phyloP scores from a whole-genome alignment of 2,888 invertebrate genomes.

The Drosophila borborema region DNA sequence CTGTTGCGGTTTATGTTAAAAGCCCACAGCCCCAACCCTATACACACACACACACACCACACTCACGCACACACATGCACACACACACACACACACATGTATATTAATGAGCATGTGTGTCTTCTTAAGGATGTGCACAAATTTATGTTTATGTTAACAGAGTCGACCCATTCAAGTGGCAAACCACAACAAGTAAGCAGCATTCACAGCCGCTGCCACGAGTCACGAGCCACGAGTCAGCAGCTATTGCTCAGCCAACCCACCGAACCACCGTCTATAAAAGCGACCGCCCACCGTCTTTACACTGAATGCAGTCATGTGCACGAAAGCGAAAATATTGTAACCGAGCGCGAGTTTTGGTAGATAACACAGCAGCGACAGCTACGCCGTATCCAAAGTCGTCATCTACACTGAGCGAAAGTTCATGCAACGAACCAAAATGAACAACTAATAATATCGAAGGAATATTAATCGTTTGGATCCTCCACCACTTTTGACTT shows the following conservation, averaged over 20 bases:
- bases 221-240: background rate
- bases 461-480: background rate
- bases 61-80: background rate
- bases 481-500: background rate
- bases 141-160: slow-evolving; percentile 79
- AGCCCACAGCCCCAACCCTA: slow-evolving; percentile 24
- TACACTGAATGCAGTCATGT: slow-evolving; percentile 72
- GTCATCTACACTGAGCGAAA: slow-evolving; percentile 41
- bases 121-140: slow-evolving; percentile 55
- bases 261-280: slow-evolving; percentile 5
- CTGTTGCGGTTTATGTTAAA: slow-evolving; percentile 73
- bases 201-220: slow-evolving; percentile 14
- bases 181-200: slow-evolving; percentile 69
- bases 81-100: slow-evolving; percentile 4
- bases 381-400: slow-evolving; percentile 19
- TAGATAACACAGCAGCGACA: slow-evolving; percentile 64
- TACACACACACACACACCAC: background rate
- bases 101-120: slow-evolving; percentile 14
- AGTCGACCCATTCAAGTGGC: slow-evolving; percentile 78
- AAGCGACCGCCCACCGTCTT: slow-evolving; percentile 4
- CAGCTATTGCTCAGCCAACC: slow-evolving; percentile 11
- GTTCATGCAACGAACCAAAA: background rate
- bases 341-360: slow-evolving; percentile 61
- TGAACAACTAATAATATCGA: background rate
- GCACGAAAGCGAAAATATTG: slow-evolving; percentile 71